These are phyloP conservation scores for Ornithorhynchus anatinus DNA, from an alignment of 2,113 vertebrate species.

Conservation along the genomic window DNA sequence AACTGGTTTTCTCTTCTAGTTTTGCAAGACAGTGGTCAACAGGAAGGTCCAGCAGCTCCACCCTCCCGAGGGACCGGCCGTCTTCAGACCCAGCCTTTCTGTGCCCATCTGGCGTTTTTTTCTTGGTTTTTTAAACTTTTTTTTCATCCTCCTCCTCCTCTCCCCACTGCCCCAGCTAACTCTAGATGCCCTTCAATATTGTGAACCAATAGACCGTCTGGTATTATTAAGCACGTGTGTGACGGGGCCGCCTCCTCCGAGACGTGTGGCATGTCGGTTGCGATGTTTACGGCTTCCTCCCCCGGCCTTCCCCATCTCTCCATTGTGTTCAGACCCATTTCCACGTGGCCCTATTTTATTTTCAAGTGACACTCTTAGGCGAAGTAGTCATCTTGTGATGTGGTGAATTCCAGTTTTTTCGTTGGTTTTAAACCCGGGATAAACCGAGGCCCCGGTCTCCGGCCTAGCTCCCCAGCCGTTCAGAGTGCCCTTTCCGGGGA, in stretches of 20 bases:
- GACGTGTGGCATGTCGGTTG: conserved; percentile 62
- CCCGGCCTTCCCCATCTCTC: conserved; percentile 63
- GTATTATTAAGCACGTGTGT: conserved; percentile 67
- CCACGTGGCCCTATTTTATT: conserved; percentile 68
- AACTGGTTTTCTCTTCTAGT: conserved; percentile 64
- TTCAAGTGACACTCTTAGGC: conserved; percentile 76
- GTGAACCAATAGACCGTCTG: conserved; percentile 79
- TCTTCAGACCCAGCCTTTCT: conserved; percentile 77
- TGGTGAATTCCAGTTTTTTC: conserved; percentile 62
- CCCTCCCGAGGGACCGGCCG: conserved; percentile 71
- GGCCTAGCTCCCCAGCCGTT: conserved; percentile 59
- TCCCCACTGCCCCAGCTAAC: conserved; percentile 74
- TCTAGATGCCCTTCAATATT: conserved; percentile 81
- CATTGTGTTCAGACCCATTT: conserved; percentile 69
- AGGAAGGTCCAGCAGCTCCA: conserved; percentile 78
- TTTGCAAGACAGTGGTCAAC: conserved; percentile 74
- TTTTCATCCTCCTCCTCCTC: too few relatives aligned
- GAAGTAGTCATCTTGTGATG: conserved; percentile 72
- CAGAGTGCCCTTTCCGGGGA: conserved; percentile 55
- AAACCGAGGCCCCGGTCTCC: conserved; percentile 66
- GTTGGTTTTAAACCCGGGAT: conserved; percentile 61
- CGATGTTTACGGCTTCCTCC: conserved; percentile 71
- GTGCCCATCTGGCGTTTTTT: conserved; percentile 74
- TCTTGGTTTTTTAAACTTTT: too few relatives aligned
- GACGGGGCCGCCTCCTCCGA: conserved; percentile 61